Base-by-base conservation (phyloP, 1,140 invertebrate genomes). In the Nebria ingens region DNA sequence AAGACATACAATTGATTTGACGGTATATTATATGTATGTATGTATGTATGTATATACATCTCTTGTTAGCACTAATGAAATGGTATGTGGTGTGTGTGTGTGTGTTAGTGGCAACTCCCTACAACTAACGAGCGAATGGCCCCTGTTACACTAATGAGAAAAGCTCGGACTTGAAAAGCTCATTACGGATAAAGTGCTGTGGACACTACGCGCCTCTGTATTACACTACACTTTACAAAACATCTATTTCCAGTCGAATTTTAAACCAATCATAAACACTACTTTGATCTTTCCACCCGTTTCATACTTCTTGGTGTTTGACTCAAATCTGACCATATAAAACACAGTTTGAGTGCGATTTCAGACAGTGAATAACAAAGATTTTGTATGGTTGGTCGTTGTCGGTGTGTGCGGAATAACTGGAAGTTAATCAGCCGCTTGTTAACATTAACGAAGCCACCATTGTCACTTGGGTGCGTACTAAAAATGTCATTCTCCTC, bases 121-220 rank as follows among this genome's bases (percentile, higher is more conserved):
- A 6, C 25, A n/a, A 34, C 58, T 62, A 63, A 63, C 62, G 62
- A 63, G 60, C 55, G 58, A 57, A 60, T 58, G 50, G 25, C 25
- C 59, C 61, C 62, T 62, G 61, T 64, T 62, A 64, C 62, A 62
- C 62, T 64, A 64, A 64, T 64, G 62, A 64, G 62, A 60, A 64
- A 62, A 62, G 61, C 62, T 61, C 61, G 61, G 59, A 64, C 62
- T 60, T 58, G 59, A 62, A 63, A 64, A 64, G 62, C 62, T 62
- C 61, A 62, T 64, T 64, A 64, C 61, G 54, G 53, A 25, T 52
- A 59, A 61, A 62, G 61, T 64, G 62, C 58, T 61, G 62, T 58
- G 60, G 64, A 62, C 59, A 65, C 25, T 34, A 34, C n/a, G 25
- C 6, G n/a, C 25, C n/a, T 34, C 25, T n/a, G n/a, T n/a, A n/a